These are phyloP conservation scores for Limnephilus lunatus DNA, from an alignment of 2,888 invertebrate genomes.

Conservation along the genomic window DNA sequence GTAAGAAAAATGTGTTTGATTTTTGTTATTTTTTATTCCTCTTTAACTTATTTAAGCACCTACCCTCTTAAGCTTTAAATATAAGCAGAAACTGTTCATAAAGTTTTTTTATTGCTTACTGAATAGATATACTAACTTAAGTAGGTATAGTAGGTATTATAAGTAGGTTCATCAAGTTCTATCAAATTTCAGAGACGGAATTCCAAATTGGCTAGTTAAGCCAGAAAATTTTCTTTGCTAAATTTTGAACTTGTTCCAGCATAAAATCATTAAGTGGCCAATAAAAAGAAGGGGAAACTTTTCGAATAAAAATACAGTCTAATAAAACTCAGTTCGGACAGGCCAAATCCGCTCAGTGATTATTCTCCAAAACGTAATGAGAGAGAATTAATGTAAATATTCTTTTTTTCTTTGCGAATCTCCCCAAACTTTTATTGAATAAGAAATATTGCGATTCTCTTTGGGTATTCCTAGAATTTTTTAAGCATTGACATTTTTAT, in stretches of 20 bases:
- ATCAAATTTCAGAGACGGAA: slow-evolving; percentile 3
- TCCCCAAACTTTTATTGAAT: slow-evolving; percentile 55
- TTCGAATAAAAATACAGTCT: slow-evolving; percentile 79
- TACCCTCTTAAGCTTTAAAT: background rate
- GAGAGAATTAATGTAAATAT: slow-evolving; percentile 80
- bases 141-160: background rate
- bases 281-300: slow-evolving; percentile 75
- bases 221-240: slow-evolving; percentile 53
- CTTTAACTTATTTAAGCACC: background rate
- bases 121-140: background rate
- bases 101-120: background rate
- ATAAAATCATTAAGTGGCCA: slow-evolving; percentile 81
- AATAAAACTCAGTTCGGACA: slow-evolving; percentile 57
- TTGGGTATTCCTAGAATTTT: background rate
- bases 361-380: slow-evolving; percentile 80
- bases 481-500: background rate
- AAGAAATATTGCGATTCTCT: background rate
- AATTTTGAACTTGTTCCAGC: slow-evolving; percentile 68
- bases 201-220: slow-evolving; percentile 27
- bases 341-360: slow-evolving; percentile 77
- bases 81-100: background rate
- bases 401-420: slow-evolving; percentile 72
- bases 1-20: no score
- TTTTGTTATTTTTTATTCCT: background rate
- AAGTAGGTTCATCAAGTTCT: background rate